phyloP scores from a whole-genome alignment of 2,888 invertebrate genomes.

The Neoscelio sp. region DNA sequence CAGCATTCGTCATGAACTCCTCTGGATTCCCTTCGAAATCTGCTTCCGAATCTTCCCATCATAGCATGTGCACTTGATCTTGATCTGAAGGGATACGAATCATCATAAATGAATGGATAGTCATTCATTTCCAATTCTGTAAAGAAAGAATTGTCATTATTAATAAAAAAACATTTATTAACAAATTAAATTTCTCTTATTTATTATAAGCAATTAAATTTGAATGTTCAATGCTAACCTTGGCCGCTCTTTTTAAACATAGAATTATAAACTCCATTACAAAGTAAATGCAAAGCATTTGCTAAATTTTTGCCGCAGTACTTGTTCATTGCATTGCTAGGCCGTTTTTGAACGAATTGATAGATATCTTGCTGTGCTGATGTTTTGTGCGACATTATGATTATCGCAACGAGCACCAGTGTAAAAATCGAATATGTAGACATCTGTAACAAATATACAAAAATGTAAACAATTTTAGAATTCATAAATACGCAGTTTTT shows the following conservation, averaged over 20 bases:
- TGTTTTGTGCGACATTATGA: conserved; percentile 72
- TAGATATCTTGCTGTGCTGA: conserved; percentile 73
- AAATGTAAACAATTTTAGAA: too few species aligned
- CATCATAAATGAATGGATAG: conserved; percentile 74
- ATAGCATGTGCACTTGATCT: conserved; percentile 77
- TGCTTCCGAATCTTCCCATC: conserved; percentile 74
- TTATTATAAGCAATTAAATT: too few species aligned
- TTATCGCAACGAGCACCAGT: conserved; percentile 73
- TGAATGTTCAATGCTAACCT: conserved; percentile 72
- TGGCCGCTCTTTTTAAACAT: conserved; percentile 80
- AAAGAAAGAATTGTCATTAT: conserved; percentile 5
- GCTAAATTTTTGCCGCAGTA: conserved; percentile 82
- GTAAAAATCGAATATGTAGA: conserved; percentile 74
- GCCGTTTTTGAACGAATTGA: conserved; percentile 71
- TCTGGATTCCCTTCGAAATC: conserved; percentile 76
- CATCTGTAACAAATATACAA: conserved; percentile 78
- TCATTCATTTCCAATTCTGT: conserved; percentile 77
- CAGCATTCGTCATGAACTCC: conserved; percentile 84
- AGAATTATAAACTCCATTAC: conserved; percentile 80
- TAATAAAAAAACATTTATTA: too few species aligned
- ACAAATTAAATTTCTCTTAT: not conserved
- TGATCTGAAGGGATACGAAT: conserved; percentile 78
- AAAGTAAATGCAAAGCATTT: conserved; percentile 79
- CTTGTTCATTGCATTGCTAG: conserved; percentile 67
- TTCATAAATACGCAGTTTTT: too few species aligned